These are phyloP conservation scores for Pachyramphus minor DNA, from an alignment of 2,113 vertebrate genomes.

Conservation along the genomic window DNA sequence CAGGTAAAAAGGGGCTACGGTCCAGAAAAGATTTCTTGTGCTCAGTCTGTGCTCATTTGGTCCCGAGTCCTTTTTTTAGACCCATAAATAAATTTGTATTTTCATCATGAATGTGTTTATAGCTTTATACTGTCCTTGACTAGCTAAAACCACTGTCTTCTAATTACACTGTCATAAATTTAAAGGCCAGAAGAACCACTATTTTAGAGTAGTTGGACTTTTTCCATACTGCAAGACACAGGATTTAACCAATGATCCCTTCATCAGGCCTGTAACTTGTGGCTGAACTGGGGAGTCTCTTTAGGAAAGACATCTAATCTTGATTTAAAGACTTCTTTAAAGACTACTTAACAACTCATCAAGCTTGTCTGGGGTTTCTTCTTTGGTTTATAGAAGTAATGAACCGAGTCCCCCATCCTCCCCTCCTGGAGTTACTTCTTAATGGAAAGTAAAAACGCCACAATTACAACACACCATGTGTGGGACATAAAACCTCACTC, in stretches of 20 bases:
- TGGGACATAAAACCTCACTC: conserved; percentile 65
- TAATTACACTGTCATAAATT: background rate
- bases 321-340: conserved; percentile 65
- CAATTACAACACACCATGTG: conserved; percentile 71
- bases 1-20: background rate
- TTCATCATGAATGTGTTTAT: background rate
- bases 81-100: background rate
- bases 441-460: conserved; percentile 73
- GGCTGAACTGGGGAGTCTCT: background rate
- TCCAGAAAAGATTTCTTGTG: background rate
- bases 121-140: background rate
- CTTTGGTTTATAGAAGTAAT: conserved; percentile 65
- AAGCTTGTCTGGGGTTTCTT: conserved; percentile 57
- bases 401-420: conserved; percentile 54
- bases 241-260: background rate
- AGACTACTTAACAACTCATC: conserved; percentile 67
- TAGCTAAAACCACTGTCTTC: background rate
- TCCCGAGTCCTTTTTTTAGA: background rate
- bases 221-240: background rate
- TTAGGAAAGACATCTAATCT: conserved; percentile 42
- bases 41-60: background rate
- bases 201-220: background rate
- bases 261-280: background rate
- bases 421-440: conserved; percentile 66
- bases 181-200: background rate